These are phyloP conservation scores for Cephus pulcher DNA, from an alignment of 2,888 invertebrate genomes.

Conservation along the genomic window DNA sequence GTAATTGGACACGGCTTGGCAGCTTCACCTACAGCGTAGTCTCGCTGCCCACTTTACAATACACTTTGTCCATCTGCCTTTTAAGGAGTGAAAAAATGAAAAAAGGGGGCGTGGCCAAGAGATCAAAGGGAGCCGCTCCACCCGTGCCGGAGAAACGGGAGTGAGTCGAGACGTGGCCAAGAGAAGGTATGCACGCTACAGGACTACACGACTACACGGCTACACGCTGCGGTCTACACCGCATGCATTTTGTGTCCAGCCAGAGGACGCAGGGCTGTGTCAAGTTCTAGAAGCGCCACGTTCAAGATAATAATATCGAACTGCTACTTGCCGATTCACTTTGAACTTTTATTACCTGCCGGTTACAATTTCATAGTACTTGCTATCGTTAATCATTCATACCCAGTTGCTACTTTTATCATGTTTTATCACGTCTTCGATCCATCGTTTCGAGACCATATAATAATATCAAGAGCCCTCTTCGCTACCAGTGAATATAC, in stretches of 20 bases:
- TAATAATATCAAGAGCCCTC: neutral
- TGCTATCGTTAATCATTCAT: neutral
- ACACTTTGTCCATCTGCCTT: constrained; percentile 68
- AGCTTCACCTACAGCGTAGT: constrained; percentile 46
- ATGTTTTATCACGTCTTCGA: neutral
- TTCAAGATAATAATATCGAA: neutral
- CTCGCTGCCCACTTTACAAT: constrained; percentile 66
- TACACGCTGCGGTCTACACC: neutral
- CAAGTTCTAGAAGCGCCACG: neutral
- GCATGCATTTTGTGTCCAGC: neutral
- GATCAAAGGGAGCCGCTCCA: constrained; percentile 64
- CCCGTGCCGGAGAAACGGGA: constrained; percentile 39
- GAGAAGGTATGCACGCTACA: constrained; percentile 51
- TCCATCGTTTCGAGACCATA: neutral
- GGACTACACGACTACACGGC: constrained; percentile 31
- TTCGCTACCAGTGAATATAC: neutral
- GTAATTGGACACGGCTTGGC: constrained; percentile 63
- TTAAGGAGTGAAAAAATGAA: constrained; percentile 66
- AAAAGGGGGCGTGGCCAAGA: constrained; percentile 64
- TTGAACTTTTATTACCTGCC: neutral
- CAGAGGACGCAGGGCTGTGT: neutral
- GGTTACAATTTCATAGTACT: neutral
- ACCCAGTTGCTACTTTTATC: neutral
- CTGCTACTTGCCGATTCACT: neutral
- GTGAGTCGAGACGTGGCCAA: constrained; percentile 33